phyloP scores from a whole-genome alignment of 2,888 invertebrate genomes.

The Drosophila formosana region DNA sequence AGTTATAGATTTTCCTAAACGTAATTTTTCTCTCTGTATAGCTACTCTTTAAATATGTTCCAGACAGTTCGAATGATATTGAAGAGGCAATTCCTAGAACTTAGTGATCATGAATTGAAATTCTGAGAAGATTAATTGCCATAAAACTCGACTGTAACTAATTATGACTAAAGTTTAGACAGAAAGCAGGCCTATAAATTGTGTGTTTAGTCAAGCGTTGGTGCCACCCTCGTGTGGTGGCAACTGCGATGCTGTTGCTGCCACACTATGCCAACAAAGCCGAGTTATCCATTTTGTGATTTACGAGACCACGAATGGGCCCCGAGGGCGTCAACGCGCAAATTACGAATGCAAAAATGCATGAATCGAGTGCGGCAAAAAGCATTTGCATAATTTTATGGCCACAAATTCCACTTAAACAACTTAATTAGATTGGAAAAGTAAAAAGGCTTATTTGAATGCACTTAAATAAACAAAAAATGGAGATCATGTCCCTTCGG shows the following conservation, averaged over 20 bases:
- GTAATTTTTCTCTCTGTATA: no score
- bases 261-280: constrained; percentile 18
- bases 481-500: constrained; percentile 70
- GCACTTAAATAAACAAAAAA: constrained; percentile 73
- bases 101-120: not conserved
- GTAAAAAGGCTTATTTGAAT: constrained; percentile 68
- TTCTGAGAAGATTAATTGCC: constrained; percentile 3
- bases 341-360: constrained; percentile 68
- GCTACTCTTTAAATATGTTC: not conserved
- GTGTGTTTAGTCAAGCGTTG: not conserved
- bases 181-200: not conserved
- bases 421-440: constrained; percentile 73
- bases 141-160: not conserved
- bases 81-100: not conserved
- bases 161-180: not conserved
- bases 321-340: constrained; percentile 52
- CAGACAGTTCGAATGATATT: not conserved
- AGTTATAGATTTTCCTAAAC: no score
- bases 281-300: constrained; percentile 63
- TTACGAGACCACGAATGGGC: constrained; percentile 48
- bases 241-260: not conserved
- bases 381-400: constrained; percentile 77
- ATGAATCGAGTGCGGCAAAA: constrained; percentile 34
- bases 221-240: constrained; percentile 28
- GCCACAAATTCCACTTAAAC: constrained; percentile 74